These are phyloP conservation scores for Amphipoea lucens DNA, from an alignment of 2,888 invertebrate species.

Conservation along the genomic window DNA sequence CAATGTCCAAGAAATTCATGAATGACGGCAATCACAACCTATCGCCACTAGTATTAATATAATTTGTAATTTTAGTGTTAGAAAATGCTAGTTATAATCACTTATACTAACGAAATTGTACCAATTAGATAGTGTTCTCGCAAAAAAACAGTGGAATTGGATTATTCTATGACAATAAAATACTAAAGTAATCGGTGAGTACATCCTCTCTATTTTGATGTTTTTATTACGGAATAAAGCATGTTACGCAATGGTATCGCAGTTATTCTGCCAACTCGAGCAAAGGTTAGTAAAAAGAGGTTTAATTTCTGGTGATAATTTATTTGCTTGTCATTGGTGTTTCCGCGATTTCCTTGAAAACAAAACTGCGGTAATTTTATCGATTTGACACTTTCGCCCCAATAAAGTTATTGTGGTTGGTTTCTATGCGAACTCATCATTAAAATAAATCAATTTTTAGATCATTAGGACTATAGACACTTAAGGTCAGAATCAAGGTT, in stretches of 20 bases:
- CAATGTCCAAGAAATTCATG: constrained; percentile 85
- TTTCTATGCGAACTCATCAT: constrained; percentile 79
- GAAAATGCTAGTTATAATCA: constrained; percentile 84
- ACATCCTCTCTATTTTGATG: constrained; percentile 66
- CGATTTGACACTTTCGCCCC: constrained; percentile 86
- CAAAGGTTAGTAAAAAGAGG: constrained; percentile 34
- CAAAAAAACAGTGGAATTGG: constrained; percentile 74
- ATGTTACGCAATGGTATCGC: constrained; percentile 66
- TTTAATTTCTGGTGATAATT: constrained; percentile 35
- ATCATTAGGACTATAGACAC: constrained; percentile 51
- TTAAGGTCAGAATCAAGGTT: constrained; percentile 55
- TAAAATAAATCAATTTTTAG: constrained; percentile 72
- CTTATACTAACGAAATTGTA: constrained; percentile 79
- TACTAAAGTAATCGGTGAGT: constrained; percentile 78
- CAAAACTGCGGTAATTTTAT: constrained; percentile 91
- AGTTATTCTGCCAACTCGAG: constrained; percentile 44
- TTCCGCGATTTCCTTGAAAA: constrained; percentile 78
- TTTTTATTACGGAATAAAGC: constrained; percentile 69
- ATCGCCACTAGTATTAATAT: constrained; percentile 79
- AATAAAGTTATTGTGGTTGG: constrained; percentile 78
- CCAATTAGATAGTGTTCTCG: constrained; percentile 87
- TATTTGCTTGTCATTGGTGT: constrained; percentile 51
- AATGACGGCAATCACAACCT: constrained; percentile 86
- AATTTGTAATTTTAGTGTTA: constrained; percentile 82
- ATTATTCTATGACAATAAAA: constrained; percentile 83